Percentiles rank a stretch among this genome's conserved stretches.
Conservation (phyloP, 2,113 vertebrate species). For the Heliornis fulica region DNA sequence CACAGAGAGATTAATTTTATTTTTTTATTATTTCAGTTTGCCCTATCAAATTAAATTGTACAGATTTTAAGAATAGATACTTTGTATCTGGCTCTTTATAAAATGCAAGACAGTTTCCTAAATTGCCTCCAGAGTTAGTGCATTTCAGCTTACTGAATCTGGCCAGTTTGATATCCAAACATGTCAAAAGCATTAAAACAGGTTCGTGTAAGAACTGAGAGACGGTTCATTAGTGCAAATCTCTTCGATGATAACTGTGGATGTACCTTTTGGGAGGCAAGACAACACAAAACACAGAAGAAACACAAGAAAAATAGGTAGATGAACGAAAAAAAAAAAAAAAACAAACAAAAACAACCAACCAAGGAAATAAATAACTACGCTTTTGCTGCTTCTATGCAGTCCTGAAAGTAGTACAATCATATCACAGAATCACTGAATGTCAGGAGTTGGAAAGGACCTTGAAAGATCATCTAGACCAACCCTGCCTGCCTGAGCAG, state of each 20-base stretch:
- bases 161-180: slow-evolving; percentile 21
- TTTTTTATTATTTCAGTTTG: neutral
- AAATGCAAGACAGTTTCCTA: slow-evolving; percentile 14
- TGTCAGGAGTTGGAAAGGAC: too few relatives aligned
- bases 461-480: too few relatives aligned
- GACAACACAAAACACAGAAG: neutral
- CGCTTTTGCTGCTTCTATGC: neutral
- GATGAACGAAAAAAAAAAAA: neutral
- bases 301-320: neutral
- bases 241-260: slow-evolving; percentile 6
- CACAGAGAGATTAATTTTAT: neutral
- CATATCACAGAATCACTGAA: too few relatives aligned
- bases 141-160: slow-evolving; percentile 24
- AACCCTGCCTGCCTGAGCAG: too few relatives aligned
- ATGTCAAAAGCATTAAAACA: slow-evolving; percentile 24
- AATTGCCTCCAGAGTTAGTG: neutral
- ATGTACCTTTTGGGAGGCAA: neutral
- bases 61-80: neutral
- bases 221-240: neutral
- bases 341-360: too few relatives aligned
- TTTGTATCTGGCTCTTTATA: slow-evolving; percentile 15
- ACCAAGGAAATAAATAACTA: neutral
- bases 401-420: neutral
- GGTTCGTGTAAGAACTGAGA: neutral
- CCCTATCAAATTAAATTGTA: neutral